Conservation (phyloP, 1,140 invertebrate genomes). For the Calliphora vicina region DNA sequence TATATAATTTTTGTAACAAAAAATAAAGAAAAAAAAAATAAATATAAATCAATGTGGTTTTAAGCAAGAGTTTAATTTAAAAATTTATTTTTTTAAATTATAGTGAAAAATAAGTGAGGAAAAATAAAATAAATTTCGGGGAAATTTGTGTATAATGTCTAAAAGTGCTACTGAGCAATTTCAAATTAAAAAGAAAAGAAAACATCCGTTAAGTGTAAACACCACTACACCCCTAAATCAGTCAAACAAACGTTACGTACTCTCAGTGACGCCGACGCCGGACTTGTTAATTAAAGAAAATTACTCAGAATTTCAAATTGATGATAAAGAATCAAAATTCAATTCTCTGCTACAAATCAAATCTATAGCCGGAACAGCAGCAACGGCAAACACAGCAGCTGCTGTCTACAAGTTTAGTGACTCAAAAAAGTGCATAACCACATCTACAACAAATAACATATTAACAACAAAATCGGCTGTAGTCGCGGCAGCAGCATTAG, state of each 20-base stretch:
- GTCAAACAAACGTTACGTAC: not conserved
- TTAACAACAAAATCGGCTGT: conserved; percentile 25
- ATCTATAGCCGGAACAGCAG: not conserved
- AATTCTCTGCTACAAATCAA: not conserved
- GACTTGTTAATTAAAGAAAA: conserved; percentile 9
- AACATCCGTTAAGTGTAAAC: conserved; percentile 30
- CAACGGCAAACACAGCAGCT: not conserved
- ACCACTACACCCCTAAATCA: not conserved
- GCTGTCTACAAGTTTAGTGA: not conserved
- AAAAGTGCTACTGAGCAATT: conserved; percentile 43
- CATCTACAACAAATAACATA: conserved; percentile 21
- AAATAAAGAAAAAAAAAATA: too few species aligned
- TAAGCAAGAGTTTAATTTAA: not conserved
- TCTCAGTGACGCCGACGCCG: not conserved
- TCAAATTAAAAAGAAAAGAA: conserved; percentile 45
- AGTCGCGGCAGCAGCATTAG: conserved; percentile 2
- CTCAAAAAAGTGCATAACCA: conserved; percentile 16
- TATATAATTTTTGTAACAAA: too few species aligned
- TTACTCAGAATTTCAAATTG: conserved; percentile 18
- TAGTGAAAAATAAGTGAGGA: not conserved
- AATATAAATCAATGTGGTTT: not conserved
- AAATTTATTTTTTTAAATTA: not conserved
- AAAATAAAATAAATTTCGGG: conserved; percentile 23
- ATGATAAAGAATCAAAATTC: conserved; percentile 17
- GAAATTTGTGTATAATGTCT: conserved; percentile 37